phyloP scores from a whole-genome alignment of 92 coral and sea anemone species.

The Phenganax stokvisi region DNA sequence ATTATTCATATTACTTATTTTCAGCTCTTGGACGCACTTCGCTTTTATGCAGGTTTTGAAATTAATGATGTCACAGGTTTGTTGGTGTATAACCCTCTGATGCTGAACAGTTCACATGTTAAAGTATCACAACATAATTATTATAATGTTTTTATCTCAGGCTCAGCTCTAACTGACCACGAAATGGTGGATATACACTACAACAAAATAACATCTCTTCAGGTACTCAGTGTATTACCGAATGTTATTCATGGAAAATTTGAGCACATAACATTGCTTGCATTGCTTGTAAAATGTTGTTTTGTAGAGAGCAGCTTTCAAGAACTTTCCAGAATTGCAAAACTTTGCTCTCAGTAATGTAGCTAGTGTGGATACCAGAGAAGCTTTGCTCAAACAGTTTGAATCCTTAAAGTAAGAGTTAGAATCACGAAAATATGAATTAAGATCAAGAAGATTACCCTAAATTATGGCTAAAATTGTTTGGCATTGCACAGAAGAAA shows the following conservation, averaged over 20 bases:
- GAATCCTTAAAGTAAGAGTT: constrained; percentile 85
- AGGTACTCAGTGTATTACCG: constrained; percentile 46
- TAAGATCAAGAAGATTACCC: no score
- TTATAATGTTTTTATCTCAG: constrained; percentile 26
- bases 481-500: no score
- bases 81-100: constrained; percentile 24
- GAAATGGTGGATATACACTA: constrained; percentile 99
- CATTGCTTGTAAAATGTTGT: neutral
- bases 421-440: neutral
- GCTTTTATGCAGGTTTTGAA: constrained; percentile 93
- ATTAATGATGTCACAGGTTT: constrained; percentile 93
- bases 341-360: constrained; percentile 98
- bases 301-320: constrained; percentile 87
- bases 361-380: constrained; percentile 95
- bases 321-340: constrained; percentile 92
- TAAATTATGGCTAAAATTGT: no score
- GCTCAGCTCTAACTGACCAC: constrained; percentile 92
- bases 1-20: neutral
- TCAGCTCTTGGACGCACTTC: constrained; percentile 82
- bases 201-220: constrained; percentile 91
- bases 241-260: neutral
- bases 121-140: neutral
- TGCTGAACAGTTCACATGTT: neutral
- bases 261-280: neutral
- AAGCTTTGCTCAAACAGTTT: constrained; percentile 78